Base-by-base conservation (phyloP, 2,113 vertebrate genomes). In the Grammomys surdaster region DNA sequence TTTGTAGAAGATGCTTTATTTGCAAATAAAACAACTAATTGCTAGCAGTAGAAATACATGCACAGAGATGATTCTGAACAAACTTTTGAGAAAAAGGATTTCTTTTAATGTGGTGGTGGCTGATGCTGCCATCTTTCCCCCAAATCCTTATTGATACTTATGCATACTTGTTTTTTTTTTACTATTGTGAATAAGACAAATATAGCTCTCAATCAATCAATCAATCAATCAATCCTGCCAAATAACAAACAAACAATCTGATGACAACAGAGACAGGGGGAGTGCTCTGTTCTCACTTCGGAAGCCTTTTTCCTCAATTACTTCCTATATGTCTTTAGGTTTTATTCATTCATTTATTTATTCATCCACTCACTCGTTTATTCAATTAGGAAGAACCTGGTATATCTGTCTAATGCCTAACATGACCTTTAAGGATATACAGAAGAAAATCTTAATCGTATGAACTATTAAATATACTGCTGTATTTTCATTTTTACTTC, bases 1-100 rank as follows among this genome's bases (percentile, higher is more conserved):
- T 97, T 97, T 97, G 97, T 96, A 95, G 95, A 97, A 98, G 97
- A 89, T 97, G 89, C 89, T 97, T 97, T 98, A 97, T 98, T 98
- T 97, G 95, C 97, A 98, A 98, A 97, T 97, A 98, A 97, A 97
- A 91, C 92, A 97, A 96, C 95, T 98, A 96, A 98, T 97, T 97
- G 87, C 96, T 70, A 51, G 58, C 92, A 80, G 89, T 94, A 87
- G 95, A 96, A 97, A 96, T 94, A 88, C 17, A 90, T 75, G 65
- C 84, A 75, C 65, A 85, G 95, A 93, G 91, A 90, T 81, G 89
- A 97, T 85, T 91, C 48, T 88, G 88, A 91, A 94, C 70, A n/a
- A 90, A 89, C 95, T 96, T 95, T 95, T 86, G 76, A 97, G 73
- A 77, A 95, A 77, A 95, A 94, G 76, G 63, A 96, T 91, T 94